Conservation (phyloP, 2,113 vertebrate genomes). For the Brachypteracias leptosomus region DNA sequence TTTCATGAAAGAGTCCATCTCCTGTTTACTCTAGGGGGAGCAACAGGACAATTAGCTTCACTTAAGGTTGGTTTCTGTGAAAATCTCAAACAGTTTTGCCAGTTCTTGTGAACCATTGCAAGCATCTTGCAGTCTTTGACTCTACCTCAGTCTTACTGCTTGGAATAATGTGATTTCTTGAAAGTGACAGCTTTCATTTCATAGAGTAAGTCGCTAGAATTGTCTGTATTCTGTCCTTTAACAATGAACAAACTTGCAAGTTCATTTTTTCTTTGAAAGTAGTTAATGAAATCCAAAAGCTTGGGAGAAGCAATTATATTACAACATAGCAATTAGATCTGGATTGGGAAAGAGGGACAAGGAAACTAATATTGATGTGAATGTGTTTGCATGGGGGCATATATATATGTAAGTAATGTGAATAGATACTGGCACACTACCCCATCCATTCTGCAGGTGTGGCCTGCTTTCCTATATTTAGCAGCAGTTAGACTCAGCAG, state of each 20-base stretch:
- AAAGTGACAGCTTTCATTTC: neutral
- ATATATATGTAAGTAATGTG: neutral
- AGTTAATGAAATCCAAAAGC: slow-evolving; percentile 26
- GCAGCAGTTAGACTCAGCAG: neutral
- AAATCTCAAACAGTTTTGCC: neutral
- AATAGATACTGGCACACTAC: neutral
- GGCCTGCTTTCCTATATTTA: neutral
- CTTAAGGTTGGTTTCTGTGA: neutral
- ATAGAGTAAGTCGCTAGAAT: neutral
- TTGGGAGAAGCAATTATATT: slow-evolving; percentile 11
- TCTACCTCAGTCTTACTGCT: neutral
- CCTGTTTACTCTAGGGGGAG: neutral
- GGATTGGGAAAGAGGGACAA: neutral
- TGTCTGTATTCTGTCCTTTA: neutral
- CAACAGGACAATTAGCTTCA: neutral
- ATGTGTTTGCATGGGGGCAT: neutral
- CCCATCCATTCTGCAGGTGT: neutral
- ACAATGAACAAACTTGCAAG: neutral
- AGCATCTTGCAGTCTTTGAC: neutral
- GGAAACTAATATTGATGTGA: slow-evolving; percentile 3
- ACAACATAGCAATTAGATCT: neutral
- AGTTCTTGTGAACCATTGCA: neutral
- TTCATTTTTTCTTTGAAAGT: slow-evolving; percentile 8
- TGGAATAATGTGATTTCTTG: neutral
- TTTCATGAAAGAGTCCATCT: neutral